phyloP scores from a whole-genome alignment of 2,888 invertebrate species.

The Aethes cnicana region DNA sequence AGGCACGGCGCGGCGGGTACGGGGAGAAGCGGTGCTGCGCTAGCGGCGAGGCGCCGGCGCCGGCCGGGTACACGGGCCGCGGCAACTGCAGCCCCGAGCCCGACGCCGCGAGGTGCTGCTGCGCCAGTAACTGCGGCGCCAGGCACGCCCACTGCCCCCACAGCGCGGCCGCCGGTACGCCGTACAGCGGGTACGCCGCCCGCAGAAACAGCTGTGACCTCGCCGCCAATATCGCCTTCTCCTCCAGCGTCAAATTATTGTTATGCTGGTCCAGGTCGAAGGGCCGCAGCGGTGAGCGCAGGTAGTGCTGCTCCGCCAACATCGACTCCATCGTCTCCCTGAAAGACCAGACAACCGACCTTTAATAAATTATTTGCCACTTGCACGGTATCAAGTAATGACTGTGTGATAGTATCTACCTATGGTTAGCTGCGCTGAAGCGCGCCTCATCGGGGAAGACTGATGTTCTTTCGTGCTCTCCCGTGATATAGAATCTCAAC shows the following conservation, averaged over 20 bases:
- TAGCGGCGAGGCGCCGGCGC: conserved; percentile 56
- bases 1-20: conserved; percentile 77
- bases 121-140: conserved; percentile 85
- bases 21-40: conserved; percentile 84
- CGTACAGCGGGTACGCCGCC: conserved; percentile 84
- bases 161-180: conserved; percentile 80
- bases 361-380: conserved; percentile 30
- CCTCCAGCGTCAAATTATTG: conserved; percentile 88
- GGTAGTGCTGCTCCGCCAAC: conserved; percentile 92
- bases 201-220: conserved; percentile 88
- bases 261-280: conserved; percentile 88
- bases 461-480: conserved; percentile 78
- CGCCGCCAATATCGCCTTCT: conserved; percentile 89
- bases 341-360: conserved; percentile 54
- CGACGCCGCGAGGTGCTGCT: conserved; percentile 84
- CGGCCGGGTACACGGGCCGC: conserved; percentile 75
- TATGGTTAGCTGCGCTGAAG: conserved; percentile 76
- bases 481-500: conserved; percentile 82
- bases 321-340: conserved; percentile 96
- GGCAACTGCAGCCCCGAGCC: conserved; percentile 75
- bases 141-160: conserved; percentile 89
- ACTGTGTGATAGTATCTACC: conserved; percentile 69
- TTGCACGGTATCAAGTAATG: conserved; percentile 36
- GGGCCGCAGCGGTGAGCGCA: conserved; percentile 89
- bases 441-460: conserved; percentile 79